These are phyloP conservation scores for Minunthozetes semirufus DNA, from an alignment of 2,888 invertebrate genomes.

Conservation along the genomic window DNA sequence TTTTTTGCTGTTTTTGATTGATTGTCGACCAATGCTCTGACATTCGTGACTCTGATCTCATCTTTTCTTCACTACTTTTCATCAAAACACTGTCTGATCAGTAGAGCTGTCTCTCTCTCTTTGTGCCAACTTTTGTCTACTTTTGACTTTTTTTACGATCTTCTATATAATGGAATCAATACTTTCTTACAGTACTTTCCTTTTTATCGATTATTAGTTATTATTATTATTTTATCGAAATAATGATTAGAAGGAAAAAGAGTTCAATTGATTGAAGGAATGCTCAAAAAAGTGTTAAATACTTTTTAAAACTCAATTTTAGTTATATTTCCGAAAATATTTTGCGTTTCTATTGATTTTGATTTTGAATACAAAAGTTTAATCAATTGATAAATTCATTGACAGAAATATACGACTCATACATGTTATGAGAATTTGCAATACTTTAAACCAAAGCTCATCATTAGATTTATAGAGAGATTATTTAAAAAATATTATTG, in stretches of 20 bases:
- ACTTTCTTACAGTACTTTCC: no score
- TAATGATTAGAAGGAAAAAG: neutral
- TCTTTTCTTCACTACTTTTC: neutral
- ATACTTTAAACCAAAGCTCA: constrained; percentile 7
- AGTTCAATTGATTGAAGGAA: neutral
- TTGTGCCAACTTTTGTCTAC: neutral
- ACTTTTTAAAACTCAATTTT: neutral
- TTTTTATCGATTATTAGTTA: neutral
- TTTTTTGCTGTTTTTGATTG: no score
- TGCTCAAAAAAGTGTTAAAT: neutral
- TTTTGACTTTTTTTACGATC: no score
- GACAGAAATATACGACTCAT: neutral
- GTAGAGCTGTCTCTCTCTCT: neutral
- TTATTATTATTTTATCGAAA: neutral
- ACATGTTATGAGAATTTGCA: neutral
- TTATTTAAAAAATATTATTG: no score
- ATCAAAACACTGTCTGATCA: neutral
- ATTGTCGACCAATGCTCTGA: no score
- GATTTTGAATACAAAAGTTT: neutral
- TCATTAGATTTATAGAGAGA: neutral
- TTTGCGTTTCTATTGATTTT: neutral
- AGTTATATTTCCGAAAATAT: neutral
- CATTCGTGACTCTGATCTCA: no score
- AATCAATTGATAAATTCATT: neutral
- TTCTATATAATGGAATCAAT: no score